Evolutionary conservation across 1,140 invertebrate genomes (phyloP).

Genomic region (Tigriopus japonicus): DNA sequence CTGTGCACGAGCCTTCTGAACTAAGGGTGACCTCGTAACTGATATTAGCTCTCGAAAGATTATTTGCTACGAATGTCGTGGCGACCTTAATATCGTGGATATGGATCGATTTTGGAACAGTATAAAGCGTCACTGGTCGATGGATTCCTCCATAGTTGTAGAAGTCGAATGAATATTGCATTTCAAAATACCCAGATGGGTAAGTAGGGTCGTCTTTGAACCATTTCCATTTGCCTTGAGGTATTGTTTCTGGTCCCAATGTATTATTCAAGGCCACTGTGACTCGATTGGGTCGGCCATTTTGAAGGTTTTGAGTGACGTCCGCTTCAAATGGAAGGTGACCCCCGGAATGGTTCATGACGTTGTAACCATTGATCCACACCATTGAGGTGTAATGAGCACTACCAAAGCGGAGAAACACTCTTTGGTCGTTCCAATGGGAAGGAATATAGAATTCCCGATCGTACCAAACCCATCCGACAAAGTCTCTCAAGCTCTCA

Average conservation of each 20-base stretch:
- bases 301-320: conserved; percentile 41
- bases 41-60: no score
- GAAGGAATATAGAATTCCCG: conserved; percentile 52
- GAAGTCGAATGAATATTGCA: conserved; percentile 80
- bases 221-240: conserved; percentile 41
- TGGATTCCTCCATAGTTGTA: conserved; percentile 97
- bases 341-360: conserved; percentile 70
- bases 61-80: not conserved
- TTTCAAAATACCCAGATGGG: conserved; percentile 42
- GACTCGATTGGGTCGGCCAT: conserved; percentile 46
- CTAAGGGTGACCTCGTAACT: no score
- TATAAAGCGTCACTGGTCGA: conserved; percentile 66
- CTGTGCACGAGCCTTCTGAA: not conserved
- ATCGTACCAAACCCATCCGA: conserved; percentile 88
- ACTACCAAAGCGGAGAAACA: conserved; percentile 63
- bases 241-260: conserved; percentile 55
- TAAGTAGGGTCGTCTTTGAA: conserved; percentile 31
- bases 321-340: conserved; percentile 84
- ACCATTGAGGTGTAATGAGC: conserved; percentile 45
- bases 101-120: conserved; percentile 40
- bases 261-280: conserved; percentile 91
- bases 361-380: conserved; percentile 63
- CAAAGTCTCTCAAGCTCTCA: conserved; percentile 56
- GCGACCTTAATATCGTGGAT: not conserved
- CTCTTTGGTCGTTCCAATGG: conserved; percentile 13